These are phyloP conservation scores for Triplophysa bombifrons DNA, from an alignment of 2,797 vertebrate genomes.

Conservation along the genomic window DNA sequence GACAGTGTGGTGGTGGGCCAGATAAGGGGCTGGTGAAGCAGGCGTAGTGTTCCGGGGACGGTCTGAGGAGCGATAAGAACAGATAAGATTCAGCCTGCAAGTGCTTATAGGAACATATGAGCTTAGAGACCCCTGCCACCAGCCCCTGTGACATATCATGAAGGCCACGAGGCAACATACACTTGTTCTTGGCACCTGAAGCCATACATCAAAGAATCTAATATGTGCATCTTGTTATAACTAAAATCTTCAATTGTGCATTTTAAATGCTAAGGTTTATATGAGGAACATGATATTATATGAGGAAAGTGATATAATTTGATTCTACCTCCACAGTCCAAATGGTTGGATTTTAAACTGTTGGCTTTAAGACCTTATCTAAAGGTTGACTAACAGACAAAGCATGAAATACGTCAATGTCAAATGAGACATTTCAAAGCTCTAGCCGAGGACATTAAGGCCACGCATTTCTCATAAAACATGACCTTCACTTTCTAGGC, in stretches of 20 bases:
- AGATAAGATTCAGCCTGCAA: slow-evolving; percentile 77
- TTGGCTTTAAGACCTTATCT: slow-evolving; percentile 52
- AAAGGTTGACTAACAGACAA: slow-evolving; percentile 49
- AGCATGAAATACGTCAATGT: slow-evolving; percentile 55
- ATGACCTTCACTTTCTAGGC: slow-evolving; percentile 50
- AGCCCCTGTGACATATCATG: slow-evolving; percentile 43
- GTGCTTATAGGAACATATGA: slow-evolving; percentile 65
- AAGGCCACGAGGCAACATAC: not conserved
- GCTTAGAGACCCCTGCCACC: slow-evolving; percentile 40
- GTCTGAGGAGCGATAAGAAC: slow-evolving; percentile 75
- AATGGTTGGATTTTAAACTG: slow-evolving; percentile 64
- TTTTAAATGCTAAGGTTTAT: slow-evolving; percentile 78
- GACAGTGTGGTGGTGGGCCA: slow-evolving; percentile 53
- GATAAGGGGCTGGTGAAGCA: slow-evolving; percentile 67
- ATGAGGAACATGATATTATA: slow-evolving; percentile 72
- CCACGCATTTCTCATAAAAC: slow-evolving; percentile 55
- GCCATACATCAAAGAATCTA: slow-evolving; percentile 72
- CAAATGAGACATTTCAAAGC: slow-evolving; percentile 53
- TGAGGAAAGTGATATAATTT: slow-evolving; percentile 70
- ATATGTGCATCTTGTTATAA: slow-evolving; percentile 79
- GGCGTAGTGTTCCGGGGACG: slow-evolving; percentile 72
- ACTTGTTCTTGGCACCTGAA: slow-evolving; percentile 28
- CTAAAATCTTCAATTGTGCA: slow-evolving; percentile 77
- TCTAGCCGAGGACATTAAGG: slow-evolving; percentile 53
- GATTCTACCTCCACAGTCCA: slow-evolving; percentile 67